Evolutionary conservation across 2,797 vertebrate genomes (phyloP).

Genomic region (Spheniscus humboldti): DNA sequence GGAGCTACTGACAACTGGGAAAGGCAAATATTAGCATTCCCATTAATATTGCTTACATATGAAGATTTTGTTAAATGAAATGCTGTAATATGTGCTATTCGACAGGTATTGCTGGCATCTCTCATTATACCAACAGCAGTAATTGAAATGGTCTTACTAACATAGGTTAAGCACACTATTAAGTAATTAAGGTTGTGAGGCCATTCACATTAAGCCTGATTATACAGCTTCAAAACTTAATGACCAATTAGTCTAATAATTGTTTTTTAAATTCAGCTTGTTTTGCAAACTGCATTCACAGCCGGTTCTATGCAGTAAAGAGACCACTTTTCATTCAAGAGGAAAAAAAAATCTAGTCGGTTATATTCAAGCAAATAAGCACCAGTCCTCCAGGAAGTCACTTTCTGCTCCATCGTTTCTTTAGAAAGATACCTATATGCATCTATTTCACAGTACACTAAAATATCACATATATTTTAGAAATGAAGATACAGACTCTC

Average conservation of each 20-base stretch:
- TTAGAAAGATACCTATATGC: neutral
- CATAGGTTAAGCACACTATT: neutral
- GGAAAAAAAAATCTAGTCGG: neutral
- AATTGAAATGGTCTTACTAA: neutral
- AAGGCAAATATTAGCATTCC: neutral
- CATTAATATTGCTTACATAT: neutral
- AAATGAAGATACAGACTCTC: neutral
- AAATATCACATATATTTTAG: neutral
- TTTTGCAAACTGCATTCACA: neutral
- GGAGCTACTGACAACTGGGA: neutral
- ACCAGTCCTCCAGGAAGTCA: neutral
- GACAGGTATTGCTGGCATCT: neutral
- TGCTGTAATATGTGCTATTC: neutral
- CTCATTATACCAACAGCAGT: neutral
- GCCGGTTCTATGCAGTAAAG: neutral
- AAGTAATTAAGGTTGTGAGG: constrained; percentile 5
- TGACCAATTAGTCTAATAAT: neutral
- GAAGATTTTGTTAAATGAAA: neutral
- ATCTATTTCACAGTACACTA: neutral
- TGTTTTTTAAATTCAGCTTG: neutral
- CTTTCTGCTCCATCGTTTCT: neutral
- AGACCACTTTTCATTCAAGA: neutral
- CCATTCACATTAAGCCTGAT: neutral
- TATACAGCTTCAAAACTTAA: neutral
- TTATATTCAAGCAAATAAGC: neutral